A percentile compares a stretch with the other conserved stretches of the same genome.
Evolutionary conservation across 64 coral and sea anemone genomes (phyloP).

Genomic region (Platygyra sinensis): DNA sequence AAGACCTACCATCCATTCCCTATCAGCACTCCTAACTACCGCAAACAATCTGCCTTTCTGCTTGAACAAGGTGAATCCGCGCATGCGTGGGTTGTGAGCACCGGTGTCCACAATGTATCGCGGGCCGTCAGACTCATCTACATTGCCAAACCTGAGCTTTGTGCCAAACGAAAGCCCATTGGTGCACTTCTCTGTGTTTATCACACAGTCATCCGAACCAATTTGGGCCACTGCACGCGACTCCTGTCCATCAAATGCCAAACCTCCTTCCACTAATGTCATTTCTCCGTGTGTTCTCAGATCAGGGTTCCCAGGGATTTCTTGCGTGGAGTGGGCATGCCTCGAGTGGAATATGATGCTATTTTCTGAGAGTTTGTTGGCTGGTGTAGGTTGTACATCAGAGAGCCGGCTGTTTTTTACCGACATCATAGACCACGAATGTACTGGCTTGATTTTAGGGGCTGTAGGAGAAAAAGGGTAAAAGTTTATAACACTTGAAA

Average conservation of each 20-base stretch:
- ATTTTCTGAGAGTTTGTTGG: slow-evolving; percentile 10
- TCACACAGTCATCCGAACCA: slow-evolving; percentile 47
- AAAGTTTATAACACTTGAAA: no score
- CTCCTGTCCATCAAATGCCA: slow-evolving; percentile 51
- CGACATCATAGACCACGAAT: slow-evolving; percentile 63
- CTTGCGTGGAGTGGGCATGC: slow-evolving; percentile 3
- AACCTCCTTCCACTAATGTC: slow-evolving; percentile 19
- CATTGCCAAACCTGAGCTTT: slow-evolving; percentile 62
- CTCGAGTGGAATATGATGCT: slow-evolving; percentile 19
- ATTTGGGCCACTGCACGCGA: slow-evolving; percentile 38
- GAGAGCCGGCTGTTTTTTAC: slow-evolving; percentile 26
- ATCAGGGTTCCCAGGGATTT: slow-evolving; percentile 58
- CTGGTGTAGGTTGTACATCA: neutral
- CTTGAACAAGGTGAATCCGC: slow-evolving; percentile 72
- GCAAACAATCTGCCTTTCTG: slow-evolving; percentile 59
- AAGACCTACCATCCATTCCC: slow-evolving; percentile 73
- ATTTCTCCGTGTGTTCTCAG: slow-evolving; percentile 42
- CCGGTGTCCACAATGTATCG: slow-evolving; percentile 86
- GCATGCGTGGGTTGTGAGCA: slow-evolving; percentile 58
- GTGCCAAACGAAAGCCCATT: slow-evolving; percentile 75
- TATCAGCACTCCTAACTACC: slow-evolving; percentile 58
- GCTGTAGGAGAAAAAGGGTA: neutral
- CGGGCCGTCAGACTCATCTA: slow-evolving; percentile 36
- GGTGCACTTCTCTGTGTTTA: slow-evolving; percentile 64
- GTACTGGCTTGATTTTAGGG: slow-evolving; percentile 57